phyloP scores from a whole-genome alignment of 2,797 vertebrate genomes.

The Tapera naevia region DNA sequence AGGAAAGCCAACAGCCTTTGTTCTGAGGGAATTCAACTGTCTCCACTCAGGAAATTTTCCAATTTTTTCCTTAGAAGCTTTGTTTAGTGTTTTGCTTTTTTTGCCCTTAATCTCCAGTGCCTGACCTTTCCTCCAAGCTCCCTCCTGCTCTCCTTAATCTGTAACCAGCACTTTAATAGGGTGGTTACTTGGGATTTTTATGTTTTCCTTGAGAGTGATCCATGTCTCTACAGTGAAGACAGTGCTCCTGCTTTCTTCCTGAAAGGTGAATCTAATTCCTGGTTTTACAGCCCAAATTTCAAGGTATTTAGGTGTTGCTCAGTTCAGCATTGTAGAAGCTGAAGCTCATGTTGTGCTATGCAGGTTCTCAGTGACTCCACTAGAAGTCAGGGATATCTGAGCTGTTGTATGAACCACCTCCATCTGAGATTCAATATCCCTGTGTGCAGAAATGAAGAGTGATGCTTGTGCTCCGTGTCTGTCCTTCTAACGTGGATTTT shows the following conservation, averaged over 20 bases:
- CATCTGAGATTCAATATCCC: not conserved
- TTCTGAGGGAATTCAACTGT: conserved; percentile 23
- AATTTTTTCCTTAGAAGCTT: not conserved
- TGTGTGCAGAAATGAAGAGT: not conserved
- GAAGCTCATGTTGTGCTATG: not conserved
- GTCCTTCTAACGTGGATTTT: not conserved
- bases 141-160: conserved; percentile 51
- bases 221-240: not conserved
- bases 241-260: not conserved
- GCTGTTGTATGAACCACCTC: not conserved
- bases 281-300: not conserved
- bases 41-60: conserved; percentile 44
- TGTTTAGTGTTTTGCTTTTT: not conserved
- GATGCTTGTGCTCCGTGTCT: not conserved
- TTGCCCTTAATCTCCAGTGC: not conserved
- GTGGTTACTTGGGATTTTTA: not conserved
- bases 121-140: conserved; percentile 26
- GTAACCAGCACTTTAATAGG: not conserved
- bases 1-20: conserved; percentile 16
- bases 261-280: not conserved
- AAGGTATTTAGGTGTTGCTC: fast-evolving
- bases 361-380: not conserved
- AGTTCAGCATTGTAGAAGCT: not conserved
- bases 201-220: not conserved
- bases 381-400: not conserved